Base-by-base conservation (phyloP, 1,140 invertebrate species). In the Coenobita brevimanus region DNA sequence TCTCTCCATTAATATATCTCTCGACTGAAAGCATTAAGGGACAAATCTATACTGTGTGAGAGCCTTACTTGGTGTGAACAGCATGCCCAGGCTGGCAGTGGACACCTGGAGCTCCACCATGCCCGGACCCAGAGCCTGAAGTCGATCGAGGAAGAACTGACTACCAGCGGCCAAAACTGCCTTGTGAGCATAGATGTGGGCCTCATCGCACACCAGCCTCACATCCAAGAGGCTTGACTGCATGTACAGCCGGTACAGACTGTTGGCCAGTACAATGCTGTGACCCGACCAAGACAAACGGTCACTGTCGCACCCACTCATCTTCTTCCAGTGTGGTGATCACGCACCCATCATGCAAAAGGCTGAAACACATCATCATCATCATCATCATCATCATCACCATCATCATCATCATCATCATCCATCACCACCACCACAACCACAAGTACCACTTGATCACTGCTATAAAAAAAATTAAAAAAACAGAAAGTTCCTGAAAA, bases 141-240 rank as follows among this genome's bases (percentile, higher is more conserved):
- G 38, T 4, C 84, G 88, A 36, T 83, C 81, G 60, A 79, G 46
- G 27, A 89, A 84, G 50, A 89, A 83, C 60, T 60, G 82, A 27
- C 88, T 89, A 13, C 82, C 88, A n/a, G 88, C 88, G 30, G 88
- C 88, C 60, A 89, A 50, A 67, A 89, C 82, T 24, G 82, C 73
- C 27, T 81, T 83, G 73, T 89, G 88, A 6, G 88, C 88, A 27
- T 85, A 85, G 3, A 85, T 85, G 73, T 85, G 82, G 10, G 73
- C 82, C 38, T 85, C 71, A 17, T 85, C 82, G 46, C 82, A 85
- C 82, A 85, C 82, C 71, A 85, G 73, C 15, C 82, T 33, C 36
- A 85, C 82, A 15, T 85, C 82, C 24, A 85, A 41, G 15, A 85
- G 36, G 27, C 71, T 24, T 1, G 82, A 60, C 33, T 85, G 82